These are phyloP conservation scores for Liolophura sinensis DNA, from an alignment of 1,140 invertebrate species.

Conservation along the genomic window DNA sequence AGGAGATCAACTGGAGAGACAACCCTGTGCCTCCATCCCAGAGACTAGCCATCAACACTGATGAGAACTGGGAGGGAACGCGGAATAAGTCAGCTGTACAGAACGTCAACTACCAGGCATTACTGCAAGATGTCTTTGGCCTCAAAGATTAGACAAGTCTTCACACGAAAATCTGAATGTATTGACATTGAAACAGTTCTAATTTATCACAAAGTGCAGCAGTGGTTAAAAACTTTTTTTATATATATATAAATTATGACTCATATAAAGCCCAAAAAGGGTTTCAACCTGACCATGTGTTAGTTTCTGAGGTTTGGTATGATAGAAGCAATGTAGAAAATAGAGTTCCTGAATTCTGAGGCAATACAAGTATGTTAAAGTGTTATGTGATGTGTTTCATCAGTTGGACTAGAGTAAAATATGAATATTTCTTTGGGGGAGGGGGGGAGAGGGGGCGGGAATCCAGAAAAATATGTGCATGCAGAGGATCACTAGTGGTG, in stretches of 20 bases:
- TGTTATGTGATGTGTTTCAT: too few relatives aligned
- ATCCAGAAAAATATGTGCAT: too few relatives aligned
- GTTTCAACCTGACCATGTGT: too few relatives aligned
- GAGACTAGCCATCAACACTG: slow-evolving; percentile 28
- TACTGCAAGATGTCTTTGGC: slow-evolving; percentile 44
- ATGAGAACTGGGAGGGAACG: slow-evolving; percentile 42
- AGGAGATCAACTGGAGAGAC: slow-evolving; percentile 50
- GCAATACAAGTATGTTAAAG: too few relatives aligned
- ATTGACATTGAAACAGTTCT: not conserved
- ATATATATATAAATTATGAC: not conserved
- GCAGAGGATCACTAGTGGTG: too few relatives aligned
- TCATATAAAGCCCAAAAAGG: not conserved
- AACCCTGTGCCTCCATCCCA: slow-evolving; percentile 43
- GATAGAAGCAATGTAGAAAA: too few relatives aligned
- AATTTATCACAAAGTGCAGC: too few relatives aligned
- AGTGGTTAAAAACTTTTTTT: not conserved
- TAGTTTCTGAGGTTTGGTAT: too few relatives aligned
- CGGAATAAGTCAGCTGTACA: slow-evolving; percentile 28
- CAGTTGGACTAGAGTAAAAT: too few relatives aligned
- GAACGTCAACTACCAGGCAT: slow-evolving; percentile 31
- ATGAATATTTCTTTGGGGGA: too few relatives aligned
- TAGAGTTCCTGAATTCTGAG: too few relatives aligned
- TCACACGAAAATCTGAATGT: not conserved
- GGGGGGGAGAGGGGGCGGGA: too few relatives aligned
- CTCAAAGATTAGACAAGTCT: not conserved